These are phyloP conservation scores for Acanthacorydalis orientalis DNA, from an alignment of 2,888 invertebrate genomes.

Conservation along the genomic window DNA sequence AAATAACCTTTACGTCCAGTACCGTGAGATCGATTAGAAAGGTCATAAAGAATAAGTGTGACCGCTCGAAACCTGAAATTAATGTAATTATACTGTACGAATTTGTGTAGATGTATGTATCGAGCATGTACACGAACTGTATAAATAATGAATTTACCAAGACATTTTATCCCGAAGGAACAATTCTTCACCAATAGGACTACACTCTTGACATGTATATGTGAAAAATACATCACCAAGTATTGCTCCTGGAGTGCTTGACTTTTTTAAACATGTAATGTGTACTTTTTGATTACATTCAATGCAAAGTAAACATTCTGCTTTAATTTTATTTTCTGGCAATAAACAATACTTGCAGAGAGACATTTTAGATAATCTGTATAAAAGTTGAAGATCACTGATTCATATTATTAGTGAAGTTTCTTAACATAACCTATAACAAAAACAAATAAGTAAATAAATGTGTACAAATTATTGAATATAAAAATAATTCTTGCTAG, in stretches of 20 bases:
- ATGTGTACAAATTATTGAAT: too few species aligned
- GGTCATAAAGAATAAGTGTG: slow-evolving; percentile 56
- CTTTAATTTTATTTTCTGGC: slow-evolving; percentile 32
- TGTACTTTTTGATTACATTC: slow-evolving; percentile 45
- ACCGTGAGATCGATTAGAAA: slow-evolving; percentile 51
- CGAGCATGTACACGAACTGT: not conserved
- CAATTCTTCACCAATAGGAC: slow-evolving; percentile 33
- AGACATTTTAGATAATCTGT: not conserved
- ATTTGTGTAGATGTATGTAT: not conserved
- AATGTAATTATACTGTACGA: too few species aligned
- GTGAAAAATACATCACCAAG: slow-evolving; percentile 61
- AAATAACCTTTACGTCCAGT: slow-evolving; percentile 69
- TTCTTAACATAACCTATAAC: too few species aligned
- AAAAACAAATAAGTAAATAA: too few species aligned
- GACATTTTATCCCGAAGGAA: slow-evolving; percentile 48
- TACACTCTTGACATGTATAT: slow-evolving; percentile 51
- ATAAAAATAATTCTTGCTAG: too few species aligned
- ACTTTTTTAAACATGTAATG: slow-evolving; percentile 43
- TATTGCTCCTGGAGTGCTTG: slow-evolving; percentile 52
- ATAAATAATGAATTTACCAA: slow-evolving; percentile 27
- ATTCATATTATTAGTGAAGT: too few species aligned
- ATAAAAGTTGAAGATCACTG: too few species aligned
- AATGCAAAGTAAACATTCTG: slow-evolving; percentile 43
- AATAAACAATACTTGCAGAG: slow-evolving; percentile 41
- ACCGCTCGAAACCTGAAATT: slow-evolving; percentile 52